Evolutionary conservation across 1,140 invertebrate genomes (phyloP).

Genomic region (Tetraneura akinire): DNA sequence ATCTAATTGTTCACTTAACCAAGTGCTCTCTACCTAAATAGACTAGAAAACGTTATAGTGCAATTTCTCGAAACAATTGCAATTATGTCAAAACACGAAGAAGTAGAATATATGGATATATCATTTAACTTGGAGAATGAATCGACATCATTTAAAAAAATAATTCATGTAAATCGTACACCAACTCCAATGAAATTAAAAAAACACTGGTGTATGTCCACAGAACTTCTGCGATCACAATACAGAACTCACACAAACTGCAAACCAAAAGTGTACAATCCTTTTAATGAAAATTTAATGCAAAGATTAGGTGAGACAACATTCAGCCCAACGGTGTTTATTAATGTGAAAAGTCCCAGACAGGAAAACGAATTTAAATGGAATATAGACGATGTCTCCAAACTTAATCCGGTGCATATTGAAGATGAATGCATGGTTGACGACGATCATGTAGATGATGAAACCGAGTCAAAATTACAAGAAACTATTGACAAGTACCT

Average conservation of each 20-base stretch:
- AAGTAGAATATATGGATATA: conserved; percentile 40
- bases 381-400: conserved; percentile 53
- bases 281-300: conserved; percentile 39
- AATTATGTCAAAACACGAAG: conserved; percentile 14
- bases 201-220: conserved; percentile 34
- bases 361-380: conserved; percentile 48
- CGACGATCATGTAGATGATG: conserved; percentile 43
- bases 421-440: conserved; percentile 51
- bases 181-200: conserved; percentile 15
- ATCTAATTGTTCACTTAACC: too few relatives aligned
- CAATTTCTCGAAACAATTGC: neutral
- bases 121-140: conserved; percentile 24
- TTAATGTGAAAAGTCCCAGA: conserved; percentile 46
- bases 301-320: conserved; percentile 35
- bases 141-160: conserved; percentile 7
- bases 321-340: conserved; percentile 45
- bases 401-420: conserved; percentile 51
- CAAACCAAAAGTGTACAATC: conserved; percentile 34
- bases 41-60: neutral
- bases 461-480: conserved; percentile 51
- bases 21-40: neutral
- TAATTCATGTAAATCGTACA: conserved; percentile 3
- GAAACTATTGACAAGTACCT: conserved; percentile 52
- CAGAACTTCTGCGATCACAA: conserved; percentile 23
- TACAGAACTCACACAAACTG: neutral